phyloP scores from a whole-genome alignment of 1,140 invertebrate genomes.

The Phthorimaea operculella region DNA sequence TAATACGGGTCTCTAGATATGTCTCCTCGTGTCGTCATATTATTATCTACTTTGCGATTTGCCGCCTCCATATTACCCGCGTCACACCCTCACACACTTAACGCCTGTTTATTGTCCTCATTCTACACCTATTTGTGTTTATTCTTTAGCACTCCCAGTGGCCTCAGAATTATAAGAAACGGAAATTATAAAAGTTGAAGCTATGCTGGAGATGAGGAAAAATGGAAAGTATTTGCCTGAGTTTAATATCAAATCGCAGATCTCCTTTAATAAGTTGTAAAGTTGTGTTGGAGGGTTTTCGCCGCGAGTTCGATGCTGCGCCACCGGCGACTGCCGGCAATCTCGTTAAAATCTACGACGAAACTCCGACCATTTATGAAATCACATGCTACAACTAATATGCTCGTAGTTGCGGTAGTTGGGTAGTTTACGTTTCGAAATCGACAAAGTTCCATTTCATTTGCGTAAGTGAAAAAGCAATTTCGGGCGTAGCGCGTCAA shows the following conservation, averaged over 20 bases:
- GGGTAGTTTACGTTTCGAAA: slow-evolving; percentile 10
- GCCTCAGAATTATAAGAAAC: not conserved
- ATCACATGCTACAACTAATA: slow-evolving; percentile 34
- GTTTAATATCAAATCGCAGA: slow-evolving; percentile 43
- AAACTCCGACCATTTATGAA: slow-evolving; percentile 47
- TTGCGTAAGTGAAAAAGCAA: slow-evolving; percentile 4
- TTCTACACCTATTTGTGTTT: not conserved
- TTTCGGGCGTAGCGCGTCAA: not conserved
- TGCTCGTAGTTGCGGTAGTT: slow-evolving; percentile 22
- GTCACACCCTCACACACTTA: too few relatives aligned
- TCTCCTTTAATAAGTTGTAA: slow-evolving; percentile 55
- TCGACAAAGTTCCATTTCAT: slow-evolving; percentile 4
- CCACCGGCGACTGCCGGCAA: slow-evolving; percentile 41
- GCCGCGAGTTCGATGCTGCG: slow-evolving; percentile 42
- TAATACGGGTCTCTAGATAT: not conserved
- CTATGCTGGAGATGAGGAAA: slow-evolving; percentile 11
- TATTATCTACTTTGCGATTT: too few relatives aligned
- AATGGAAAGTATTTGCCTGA: slow-evolving; percentile 29
- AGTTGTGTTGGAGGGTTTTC: slow-evolving; percentile 48
- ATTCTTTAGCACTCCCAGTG: not conserved
- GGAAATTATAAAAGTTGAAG: slow-evolving; percentile 8
- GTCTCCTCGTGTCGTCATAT: not conserved
- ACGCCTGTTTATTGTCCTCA: not conserved
- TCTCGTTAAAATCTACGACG: slow-evolving; percentile 61
- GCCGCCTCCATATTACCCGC: too few relatives aligned